phyloP scores from a whole-genome alignment of 2,113 vertebrate species.

The Crocuta crocuta region DNA sequence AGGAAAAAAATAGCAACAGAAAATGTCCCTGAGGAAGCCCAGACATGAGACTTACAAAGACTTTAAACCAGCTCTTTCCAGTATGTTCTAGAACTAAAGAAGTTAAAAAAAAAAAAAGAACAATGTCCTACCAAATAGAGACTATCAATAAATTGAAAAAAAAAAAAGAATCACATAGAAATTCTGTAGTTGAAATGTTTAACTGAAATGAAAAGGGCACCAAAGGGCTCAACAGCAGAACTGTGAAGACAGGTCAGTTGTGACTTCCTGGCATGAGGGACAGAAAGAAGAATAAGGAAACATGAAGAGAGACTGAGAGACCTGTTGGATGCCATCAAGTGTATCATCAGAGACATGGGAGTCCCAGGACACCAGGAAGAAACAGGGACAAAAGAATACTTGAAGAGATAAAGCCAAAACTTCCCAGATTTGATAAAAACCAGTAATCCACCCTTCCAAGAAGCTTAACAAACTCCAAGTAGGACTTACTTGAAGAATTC shows the following conservation, averaged over 20 bases:
- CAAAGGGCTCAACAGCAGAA: not conserved
- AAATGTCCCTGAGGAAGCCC: not conserved
- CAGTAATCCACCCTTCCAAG: not conserved
- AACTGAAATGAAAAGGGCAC: not conserved
- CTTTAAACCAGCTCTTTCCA: not conserved
- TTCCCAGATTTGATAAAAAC: not conserved
- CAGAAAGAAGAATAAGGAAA: conserved; percentile 8
- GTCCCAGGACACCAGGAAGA: not conserved
- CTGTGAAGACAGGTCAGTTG: not conserved
- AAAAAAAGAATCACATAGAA: not conserved
- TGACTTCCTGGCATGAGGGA: not conserved
- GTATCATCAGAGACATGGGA: not conserved
- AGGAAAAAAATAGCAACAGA: not conserved
- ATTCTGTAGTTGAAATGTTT: not conserved
- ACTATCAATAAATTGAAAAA: not conserved
- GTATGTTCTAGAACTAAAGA: not conserved
- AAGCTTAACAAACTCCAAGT: not conserved
- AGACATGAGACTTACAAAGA: not conserved
- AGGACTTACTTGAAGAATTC: not conserved
- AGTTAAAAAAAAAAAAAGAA: not conserved
- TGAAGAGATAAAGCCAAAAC: not conserved
- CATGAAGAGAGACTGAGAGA: not conserved
- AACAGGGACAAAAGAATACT: not conserved
- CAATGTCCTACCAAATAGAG: not conserved
- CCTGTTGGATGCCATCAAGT: not conserved